phyloP scores from a whole-genome alignment of 2,113 vertebrate species.

The Petroica traversi region DNA sequence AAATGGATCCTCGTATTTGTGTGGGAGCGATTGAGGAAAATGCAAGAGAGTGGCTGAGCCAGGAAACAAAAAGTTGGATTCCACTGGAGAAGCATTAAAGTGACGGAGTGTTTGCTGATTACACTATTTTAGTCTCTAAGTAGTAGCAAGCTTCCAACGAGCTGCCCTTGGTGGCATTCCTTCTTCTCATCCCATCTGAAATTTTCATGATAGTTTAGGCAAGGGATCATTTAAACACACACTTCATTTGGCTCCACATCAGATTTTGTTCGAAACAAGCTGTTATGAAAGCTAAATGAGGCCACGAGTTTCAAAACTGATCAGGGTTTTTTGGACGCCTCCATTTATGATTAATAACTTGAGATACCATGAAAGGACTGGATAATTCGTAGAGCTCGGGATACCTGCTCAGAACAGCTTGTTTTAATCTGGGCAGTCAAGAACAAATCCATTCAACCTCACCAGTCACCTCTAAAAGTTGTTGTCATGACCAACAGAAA shows the following conservation, averaged over 20 bases:
- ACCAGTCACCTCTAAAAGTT: slow-evolving; percentile 4
- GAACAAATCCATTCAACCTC: neutral
- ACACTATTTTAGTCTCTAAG: slow-evolving; percentile 50
- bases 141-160: slow-evolving; percentile 56
- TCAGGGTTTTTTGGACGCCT: slow-evolving; percentile 42
- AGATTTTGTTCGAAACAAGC: slow-evolving; percentile 59
- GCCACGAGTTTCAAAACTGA: slow-evolving; percentile 56
- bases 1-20: neutral
- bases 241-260: slow-evolving; percentile 50
- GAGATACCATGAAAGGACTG: neutral
- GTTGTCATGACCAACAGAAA: neutral
- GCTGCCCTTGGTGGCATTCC: slow-evolving; percentile 40
- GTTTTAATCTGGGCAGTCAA: neutral
- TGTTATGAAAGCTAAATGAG: slow-evolving; percentile 60
- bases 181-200: slow-evolving; percentile 62
- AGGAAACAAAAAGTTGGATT: slow-evolving; percentile 25
- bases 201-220: slow-evolving; percentile 58
- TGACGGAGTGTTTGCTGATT: slow-evolving; percentile 60
- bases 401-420: neutral
- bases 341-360: slow-evolving; percentile 54
- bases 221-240: slow-evolving; percentile 65
- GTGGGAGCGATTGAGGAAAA: neutral
- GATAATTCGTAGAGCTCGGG: neutral
- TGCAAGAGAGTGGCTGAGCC: neutral
- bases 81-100: slow-evolving; percentile 47